Conservation (phyloP, 2,113 vertebrate species). For the Chloropsis cyanopogon region DNA sequence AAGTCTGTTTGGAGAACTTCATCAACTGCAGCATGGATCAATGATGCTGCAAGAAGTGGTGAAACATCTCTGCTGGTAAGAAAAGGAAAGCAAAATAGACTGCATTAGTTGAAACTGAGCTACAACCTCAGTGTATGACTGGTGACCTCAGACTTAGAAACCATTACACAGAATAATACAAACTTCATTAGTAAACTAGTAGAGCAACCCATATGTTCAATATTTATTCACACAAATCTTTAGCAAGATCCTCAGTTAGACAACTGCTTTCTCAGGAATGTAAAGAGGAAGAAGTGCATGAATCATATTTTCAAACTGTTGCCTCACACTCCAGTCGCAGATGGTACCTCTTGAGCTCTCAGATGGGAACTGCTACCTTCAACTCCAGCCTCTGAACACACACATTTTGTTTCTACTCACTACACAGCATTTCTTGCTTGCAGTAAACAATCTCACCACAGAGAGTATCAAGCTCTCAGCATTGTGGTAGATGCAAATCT, state of each 20-base stretch:
- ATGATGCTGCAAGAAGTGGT: constrained; percentile 62
- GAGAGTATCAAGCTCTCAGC: neutral
- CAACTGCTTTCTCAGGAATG: neutral
- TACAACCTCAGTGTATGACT: neutral
- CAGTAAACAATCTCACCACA: neutral
- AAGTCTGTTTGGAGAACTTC: constrained; percentile 77
- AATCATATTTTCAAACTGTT: constrained; percentile 49
- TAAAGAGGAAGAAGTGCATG: neutral
- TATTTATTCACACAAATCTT: constrained; percentile 29
- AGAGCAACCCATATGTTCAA: constrained; percentile 10
- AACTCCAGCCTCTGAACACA: neutral
- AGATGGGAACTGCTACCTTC: neutral
- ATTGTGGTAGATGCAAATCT: neutral
- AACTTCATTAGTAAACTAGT: neutral
- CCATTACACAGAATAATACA: neutral
- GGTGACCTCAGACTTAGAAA: neutral
- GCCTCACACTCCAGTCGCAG: neutral
- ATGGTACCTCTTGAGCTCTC: neutral
- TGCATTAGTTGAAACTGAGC: neutral
- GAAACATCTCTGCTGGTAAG: constrained; percentile 71
- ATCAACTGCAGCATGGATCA: constrained; percentile 75
- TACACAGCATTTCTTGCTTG: neutral
- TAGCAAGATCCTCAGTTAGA: neutral
- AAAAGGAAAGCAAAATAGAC: neutral
- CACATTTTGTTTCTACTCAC: neutral